A percentile compares a stretch with the other conserved stretches of the same genome.
phyloP scores from a whole-genome alignment of 2,888 invertebrate species.

The Oscheius onirici region DNA sequence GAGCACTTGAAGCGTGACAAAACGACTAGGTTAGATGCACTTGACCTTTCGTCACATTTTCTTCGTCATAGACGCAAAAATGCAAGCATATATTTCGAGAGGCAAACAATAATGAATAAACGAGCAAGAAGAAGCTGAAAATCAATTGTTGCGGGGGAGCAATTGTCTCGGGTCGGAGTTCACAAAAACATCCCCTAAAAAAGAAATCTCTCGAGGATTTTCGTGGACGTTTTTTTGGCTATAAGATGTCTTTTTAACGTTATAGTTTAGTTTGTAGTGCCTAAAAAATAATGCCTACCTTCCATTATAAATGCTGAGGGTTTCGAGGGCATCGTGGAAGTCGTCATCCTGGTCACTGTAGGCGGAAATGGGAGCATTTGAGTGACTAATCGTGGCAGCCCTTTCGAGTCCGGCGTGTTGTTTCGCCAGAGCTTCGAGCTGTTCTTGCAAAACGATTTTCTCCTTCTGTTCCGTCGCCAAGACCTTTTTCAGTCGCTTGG shows the following conservation, averaged over 20 bases:
- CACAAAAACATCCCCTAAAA: slow-evolving; percentile 28
- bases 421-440: slow-evolving; percentile 94
- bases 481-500: slow-evolving; percentile 87
- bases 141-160: slow-evolving; percentile 25
- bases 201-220: background rate
- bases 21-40: background rate
- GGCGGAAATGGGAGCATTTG: slow-evolving; percentile 45
- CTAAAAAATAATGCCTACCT: background rate
- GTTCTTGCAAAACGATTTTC: slow-evolving; percentile 76
- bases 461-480: slow-evolving; percentile 49
- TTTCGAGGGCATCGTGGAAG: slow-evolving; percentile 78
- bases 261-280: too few species aligned
- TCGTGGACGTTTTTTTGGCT: background rate
- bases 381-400: slow-evolving; percentile 74
- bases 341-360: slow-evolving; percentile 75
- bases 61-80: too few species aligned
- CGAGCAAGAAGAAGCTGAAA: background rate
- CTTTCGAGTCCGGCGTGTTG: slow-evolving; percentile 96
- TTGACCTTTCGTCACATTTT: too few species aligned
- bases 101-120: background rate
- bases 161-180: slow-evolving; percentile 30
- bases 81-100: too few species aligned
- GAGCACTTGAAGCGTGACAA: background rate
- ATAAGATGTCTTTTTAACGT: too few species aligned
- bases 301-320: slow-evolving; percentile 37